phyloP scores from a whole-genome alignment of 1,140 invertebrate species.

The Drosophila melanica region DNA sequence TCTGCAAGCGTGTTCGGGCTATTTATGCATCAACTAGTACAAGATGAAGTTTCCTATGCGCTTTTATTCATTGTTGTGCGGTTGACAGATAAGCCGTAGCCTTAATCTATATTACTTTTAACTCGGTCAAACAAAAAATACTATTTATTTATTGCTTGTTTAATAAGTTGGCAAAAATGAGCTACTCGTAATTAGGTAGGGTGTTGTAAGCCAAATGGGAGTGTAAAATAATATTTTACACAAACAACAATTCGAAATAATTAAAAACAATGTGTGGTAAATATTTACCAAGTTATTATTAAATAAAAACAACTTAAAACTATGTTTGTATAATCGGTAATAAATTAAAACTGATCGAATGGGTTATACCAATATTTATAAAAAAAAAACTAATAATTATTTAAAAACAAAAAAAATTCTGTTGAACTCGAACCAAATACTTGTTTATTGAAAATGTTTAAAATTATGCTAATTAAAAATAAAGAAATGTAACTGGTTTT shows the following conservation, averaged over 20 bases:
- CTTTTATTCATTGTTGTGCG: constrained; percentile 26
- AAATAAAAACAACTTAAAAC: no score
- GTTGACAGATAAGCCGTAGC: constrained; percentile 34
- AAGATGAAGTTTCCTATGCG: constrained; percentile 2
- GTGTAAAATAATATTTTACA: neutral
- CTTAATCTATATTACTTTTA: constrained; percentile 1
- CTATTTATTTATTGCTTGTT: constrained; percentile 3
- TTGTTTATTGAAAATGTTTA: no score
- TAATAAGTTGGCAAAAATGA: neutral
- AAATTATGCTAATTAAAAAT: no score
- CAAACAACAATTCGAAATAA: neutral
- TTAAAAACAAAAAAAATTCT: no score
- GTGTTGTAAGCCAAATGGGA: neutral
- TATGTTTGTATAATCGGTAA: no score
- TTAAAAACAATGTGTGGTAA: neutral
- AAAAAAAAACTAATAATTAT: no score
- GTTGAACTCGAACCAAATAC: no score
- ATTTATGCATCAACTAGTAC: constrained; percentile 13
- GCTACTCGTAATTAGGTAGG: neutral
- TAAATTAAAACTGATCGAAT: no score
- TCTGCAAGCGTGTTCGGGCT: neutral
- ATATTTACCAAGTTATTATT: no score
- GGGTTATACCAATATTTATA: no score
- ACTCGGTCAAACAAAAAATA: neutral
- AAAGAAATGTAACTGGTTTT: no score